These are phyloP conservation scores for Pandemis corylana DNA, from an alignment of 2,888 invertebrate species.

Conservation along the genomic window DNA sequence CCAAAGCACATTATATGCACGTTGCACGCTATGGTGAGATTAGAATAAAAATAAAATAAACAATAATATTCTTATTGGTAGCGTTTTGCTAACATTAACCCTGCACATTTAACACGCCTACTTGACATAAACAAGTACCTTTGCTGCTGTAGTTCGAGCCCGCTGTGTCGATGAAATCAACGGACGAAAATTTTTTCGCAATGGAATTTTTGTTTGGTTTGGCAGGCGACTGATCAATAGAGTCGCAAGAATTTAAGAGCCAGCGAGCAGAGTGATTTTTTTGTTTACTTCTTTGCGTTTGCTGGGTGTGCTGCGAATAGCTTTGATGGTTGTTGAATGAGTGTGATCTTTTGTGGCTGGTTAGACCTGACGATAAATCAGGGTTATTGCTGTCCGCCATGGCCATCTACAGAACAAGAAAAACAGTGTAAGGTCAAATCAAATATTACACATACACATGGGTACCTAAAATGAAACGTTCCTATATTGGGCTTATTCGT, in stretches of 20 bases:
- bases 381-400: constrained; percentile 84
- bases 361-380: constrained; percentile 79
- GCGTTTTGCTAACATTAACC: neutral
- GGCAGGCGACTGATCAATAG: constrained; percentile 77
- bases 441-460: neutral
- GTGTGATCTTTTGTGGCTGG: constrained; percentile 88
- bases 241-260: constrained; percentile 81
- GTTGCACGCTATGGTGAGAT: neutral
- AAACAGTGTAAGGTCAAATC: neutral
- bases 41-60: neutral
- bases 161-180: constrained; percentile 82
- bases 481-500: neutral
- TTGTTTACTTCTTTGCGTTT: constrained; percentile 86
- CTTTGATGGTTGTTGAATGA: constrained; percentile 89
- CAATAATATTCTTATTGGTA: neutral
- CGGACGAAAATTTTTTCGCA: constrained; percentile 85
- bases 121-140: constrained; percentile 63
- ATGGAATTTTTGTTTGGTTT: constrained; percentile 80
- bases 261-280: constrained; percentile 84
- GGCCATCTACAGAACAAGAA: constrained; percentile 84
- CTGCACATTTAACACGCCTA: neutral
- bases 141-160: constrained; percentile 84
- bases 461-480: neutral
- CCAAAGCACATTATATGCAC: neutral
- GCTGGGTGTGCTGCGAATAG: constrained; percentile 87